Percentiles rank a stretch among this genome's conserved stretches.
phyloP scores from a whole-genome alignment of 2,888 invertebrate genomes.

The Apeira syringaria region DNA sequence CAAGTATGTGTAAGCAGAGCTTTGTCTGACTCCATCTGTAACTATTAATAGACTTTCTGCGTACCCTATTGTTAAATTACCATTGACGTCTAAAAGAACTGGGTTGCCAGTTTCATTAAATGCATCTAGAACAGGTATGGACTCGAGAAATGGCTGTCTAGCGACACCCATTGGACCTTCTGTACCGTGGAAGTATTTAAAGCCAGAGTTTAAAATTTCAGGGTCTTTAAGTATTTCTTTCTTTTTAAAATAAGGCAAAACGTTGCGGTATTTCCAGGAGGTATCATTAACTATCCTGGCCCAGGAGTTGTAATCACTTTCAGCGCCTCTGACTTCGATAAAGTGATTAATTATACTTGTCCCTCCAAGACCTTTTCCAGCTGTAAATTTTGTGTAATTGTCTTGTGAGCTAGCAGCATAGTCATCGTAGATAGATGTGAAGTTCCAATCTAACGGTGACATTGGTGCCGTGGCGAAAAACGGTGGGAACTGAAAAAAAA shows the following conservation, averaged over 20 bases:
- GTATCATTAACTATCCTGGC: conserved; percentile 31
- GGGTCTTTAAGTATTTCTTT: conserved; percentile 40
- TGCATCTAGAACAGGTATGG: conserved; percentile 46
- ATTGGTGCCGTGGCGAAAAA: conserved; percentile 28
- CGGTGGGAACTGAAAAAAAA: conserved; percentile 38
- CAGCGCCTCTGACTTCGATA: conserved; percentile 38
- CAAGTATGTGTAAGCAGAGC: conserved; percentile 74
- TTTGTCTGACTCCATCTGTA: conserved; percentile 66
- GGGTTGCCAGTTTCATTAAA: conserved; percentile 64
- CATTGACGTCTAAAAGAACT: conserved; percentile 31
- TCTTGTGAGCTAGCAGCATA: conserved; percentile 27
- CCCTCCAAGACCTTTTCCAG: conserved; percentile 51
- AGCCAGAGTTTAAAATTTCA: conserved; percentile 31
- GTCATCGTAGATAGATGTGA: conserved; percentile 36
- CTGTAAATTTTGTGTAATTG: conserved; percentile 31
- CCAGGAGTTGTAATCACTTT: conserved; percentile 42
- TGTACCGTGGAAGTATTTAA: conserved; percentile 46
- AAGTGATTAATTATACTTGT: conserved; percentile 41
- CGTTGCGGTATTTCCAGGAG: conserved; percentile 40
- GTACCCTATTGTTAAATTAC: conserved; percentile 52
- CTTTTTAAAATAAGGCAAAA: conserved; percentile 47
- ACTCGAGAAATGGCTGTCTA: conserved; percentile 32
- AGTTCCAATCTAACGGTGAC: conserved; percentile 41
- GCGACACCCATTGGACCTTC: conserved; percentile 63
- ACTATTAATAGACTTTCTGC: conserved; percentile 63